These are phyloP conservation scores for Escarpia spicata DNA, from an alignment of 2,888 invertebrate genomes.

Conservation along the genomic window DNA sequence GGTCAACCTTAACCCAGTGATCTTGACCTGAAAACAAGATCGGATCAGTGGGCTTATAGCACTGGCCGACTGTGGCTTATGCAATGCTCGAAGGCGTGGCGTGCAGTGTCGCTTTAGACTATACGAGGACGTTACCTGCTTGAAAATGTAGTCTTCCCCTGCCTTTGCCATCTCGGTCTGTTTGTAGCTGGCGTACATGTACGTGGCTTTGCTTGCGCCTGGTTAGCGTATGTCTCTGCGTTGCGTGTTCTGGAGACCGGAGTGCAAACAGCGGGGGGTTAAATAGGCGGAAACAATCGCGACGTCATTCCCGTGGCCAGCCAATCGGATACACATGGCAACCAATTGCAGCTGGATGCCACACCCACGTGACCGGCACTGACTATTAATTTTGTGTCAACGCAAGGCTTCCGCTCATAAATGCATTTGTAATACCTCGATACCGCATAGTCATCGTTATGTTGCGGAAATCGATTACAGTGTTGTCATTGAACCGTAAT, in stretches of 20 bases:
- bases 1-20: background rate
- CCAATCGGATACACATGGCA: background rate
- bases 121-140: background rate
- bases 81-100: background rate
- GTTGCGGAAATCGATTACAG: background rate
- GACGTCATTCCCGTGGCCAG: background rate
- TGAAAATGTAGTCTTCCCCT: background rate
- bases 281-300: background rate
- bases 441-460: constrained; percentile 1
- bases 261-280: background rate
- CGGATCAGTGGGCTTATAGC: background rate
- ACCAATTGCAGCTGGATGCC: background rate
- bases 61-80: background rate
- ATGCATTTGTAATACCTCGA: background rate
- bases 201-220: background rate
- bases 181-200: constrained; percentile 7
- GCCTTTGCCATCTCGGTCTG: background rate
- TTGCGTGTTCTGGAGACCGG: background rate
- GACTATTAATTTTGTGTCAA: background rate
- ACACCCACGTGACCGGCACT: background rate
- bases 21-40: constrained; percentile 3
- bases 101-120: no score
- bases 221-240: background rate
- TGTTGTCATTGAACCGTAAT: constrained; percentile 5
- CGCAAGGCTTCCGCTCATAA: background rate